A percentile compares a stretch with the other conserved stretches of the same genome.
phyloP scores from a whole-genome alignment of 2,113 vertebrate species.

The Peucedramus taeniatus region DNA sequence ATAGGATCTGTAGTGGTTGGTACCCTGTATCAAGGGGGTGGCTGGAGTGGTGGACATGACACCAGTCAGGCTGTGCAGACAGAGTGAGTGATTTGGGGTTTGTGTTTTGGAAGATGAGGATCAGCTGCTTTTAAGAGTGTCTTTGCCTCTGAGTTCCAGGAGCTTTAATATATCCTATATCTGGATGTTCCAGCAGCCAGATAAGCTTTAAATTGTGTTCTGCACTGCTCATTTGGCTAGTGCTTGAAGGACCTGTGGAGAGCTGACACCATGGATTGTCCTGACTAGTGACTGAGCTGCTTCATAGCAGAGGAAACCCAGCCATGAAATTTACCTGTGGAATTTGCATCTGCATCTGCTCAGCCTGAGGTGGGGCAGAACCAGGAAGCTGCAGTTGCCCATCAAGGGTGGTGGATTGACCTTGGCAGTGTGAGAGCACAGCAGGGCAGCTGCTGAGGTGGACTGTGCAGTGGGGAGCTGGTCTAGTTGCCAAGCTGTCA shows the following conservation, averaged over 20 bases:
- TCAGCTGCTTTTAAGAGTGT: not conserved
- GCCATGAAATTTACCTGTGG: not conserved
- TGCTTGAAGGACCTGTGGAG: not conserved
- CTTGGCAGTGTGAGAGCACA: not conserved
- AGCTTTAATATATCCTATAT: not conserved
- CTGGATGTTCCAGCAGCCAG: not conserved
- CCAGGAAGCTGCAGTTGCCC: not conserved
- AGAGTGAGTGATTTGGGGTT: not conserved
- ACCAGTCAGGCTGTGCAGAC: not conserved
- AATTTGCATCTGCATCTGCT: not conserved
- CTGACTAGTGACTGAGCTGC: not conserved
- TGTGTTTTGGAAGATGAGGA: not conserved
- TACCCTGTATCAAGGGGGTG: not conserved
- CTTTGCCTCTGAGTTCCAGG: not conserved
- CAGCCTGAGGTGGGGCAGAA: not conserved
- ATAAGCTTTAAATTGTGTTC: not conserved
- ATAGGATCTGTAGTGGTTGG: not conserved
- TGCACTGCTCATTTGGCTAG: not conserved
- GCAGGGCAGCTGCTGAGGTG: not conserved
- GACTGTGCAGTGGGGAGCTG: not conserved
- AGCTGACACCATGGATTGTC: not conserved
- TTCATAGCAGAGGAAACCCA: not conserved
- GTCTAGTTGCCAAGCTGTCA: not conserved
- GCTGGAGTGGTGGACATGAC: not conserved
- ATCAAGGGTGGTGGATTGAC: fast-evolving